Evolutionary conservation across 1,140 invertebrate species (phyloP), one percentile per base, ranked within the genome.

Genomic region (Drosophila dunni): DNA sequence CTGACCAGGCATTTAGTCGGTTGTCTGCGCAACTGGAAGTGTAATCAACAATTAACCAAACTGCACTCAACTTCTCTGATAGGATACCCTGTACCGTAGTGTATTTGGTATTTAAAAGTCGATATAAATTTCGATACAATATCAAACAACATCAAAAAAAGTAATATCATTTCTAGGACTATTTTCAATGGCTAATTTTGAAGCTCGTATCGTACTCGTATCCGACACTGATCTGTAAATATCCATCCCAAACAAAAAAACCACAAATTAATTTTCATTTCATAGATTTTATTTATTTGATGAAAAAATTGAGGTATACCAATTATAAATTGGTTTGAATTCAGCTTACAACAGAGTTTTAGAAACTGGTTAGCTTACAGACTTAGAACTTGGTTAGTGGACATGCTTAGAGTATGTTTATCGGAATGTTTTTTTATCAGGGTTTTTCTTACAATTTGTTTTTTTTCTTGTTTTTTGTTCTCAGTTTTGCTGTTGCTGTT

Each of bases 361-460:
- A 82, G 53, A 86, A 86, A 86, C 82, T 88, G 62, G 42, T 57
- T 8, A 34, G 33, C 79, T 82, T 86, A 85, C 3, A 36, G 50
- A 60, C 54, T 29, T 5, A 29, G 4, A 77, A 80, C 46, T 42
- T 48, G 34, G 48, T 15, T 40, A 38, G 10, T 76, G 34, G 63
- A 82, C 82, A 86, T 86, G 82, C 82, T 86, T 86, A 72, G 50
- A 86, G 82, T 86, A 86, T 86, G 83, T 61, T 64, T 48, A 17
- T 46, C 45, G 7, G 20, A 8, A 10, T 56, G n/a, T 62, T 24
- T 11, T 50, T 10, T 29, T 29, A 29, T 20, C 29, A 50, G 54
- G 29, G 46, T 66, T 38, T 34, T 15, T 63, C 42, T 50, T 42
- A 38, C 20, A 42, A n/a, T n/a, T n/a, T n/a, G n/a, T 51, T 62